Percentiles rank a stretch among this genome's conserved stretches.
These are phyloP conservation scores for Lycaena phlaeas DNA, from an alignment of 2,888 invertebrate species.

Conservation along the genomic window DNA sequence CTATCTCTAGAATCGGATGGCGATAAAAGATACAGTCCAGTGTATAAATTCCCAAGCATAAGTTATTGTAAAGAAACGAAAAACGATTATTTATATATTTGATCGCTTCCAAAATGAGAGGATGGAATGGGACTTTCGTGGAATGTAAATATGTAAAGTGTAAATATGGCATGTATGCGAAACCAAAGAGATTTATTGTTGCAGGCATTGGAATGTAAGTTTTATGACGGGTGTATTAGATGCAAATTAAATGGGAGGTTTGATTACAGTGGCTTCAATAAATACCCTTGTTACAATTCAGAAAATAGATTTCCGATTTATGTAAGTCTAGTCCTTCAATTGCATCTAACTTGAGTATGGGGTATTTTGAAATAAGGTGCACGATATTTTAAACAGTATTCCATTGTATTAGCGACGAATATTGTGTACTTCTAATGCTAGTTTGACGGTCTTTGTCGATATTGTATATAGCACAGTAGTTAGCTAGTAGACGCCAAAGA, in stretches of 20 bases:
- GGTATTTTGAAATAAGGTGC: constrained; percentile 12
- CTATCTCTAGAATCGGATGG: constrained; percentile 56
- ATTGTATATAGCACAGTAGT: constrained; percentile 26
- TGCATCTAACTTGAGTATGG: too few species aligned
- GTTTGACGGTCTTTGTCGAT: constrained; percentile 17
- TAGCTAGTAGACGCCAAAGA: constrained; percentile 74
- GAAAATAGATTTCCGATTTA: neutral
- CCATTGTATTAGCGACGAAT: constrained; percentile 15
- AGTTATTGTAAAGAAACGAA: constrained; percentile 58
- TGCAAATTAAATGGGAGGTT: neutral
- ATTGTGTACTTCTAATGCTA: constrained; percentile 19
- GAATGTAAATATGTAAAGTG: constrained; percentile 57
- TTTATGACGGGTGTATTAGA: neutral
- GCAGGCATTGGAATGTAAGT: constrained; percentile 4
- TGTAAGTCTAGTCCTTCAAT: constrained; percentile 9
- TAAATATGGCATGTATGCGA: constrained; percentile 32
- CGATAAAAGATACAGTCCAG: constrained; percentile 60
- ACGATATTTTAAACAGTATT: constrained; percentile 22
- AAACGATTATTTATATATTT: constrained; percentile 64
- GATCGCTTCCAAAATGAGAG: constrained; percentile 31
- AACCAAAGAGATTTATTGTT: constrained; percentile 50
- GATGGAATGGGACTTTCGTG: constrained; percentile 45
- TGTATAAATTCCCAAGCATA: constrained; percentile 65
- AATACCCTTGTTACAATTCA: neutral
- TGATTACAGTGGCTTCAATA: neutral